phyloP scores from a whole-genome alignment of 2,797 vertebrate genomes.

The Xyrichtys novacula region DNA sequence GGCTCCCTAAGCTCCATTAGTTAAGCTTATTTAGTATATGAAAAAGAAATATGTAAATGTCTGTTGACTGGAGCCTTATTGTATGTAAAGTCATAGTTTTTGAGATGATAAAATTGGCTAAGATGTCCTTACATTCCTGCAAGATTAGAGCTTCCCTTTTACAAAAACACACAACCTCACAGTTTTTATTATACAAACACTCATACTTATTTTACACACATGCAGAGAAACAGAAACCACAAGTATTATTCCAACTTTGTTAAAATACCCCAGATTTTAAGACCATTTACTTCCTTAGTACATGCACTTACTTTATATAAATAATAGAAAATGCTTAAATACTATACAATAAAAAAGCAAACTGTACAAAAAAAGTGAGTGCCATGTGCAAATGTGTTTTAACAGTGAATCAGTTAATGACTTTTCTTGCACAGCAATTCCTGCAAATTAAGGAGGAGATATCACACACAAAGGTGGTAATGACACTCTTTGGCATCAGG shows the following conservation, averaged over 20 bases:
- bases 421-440: constrained; percentile 39
- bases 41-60: constrained; percentile 21
- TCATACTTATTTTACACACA: constrained; percentile 57
- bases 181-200: constrained; percentile 56
- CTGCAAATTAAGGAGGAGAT: constrained; percentile 36
- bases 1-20: constrained; percentile 28
- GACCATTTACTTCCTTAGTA: constrained; percentile 70
- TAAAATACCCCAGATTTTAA: constrained; percentile 66
- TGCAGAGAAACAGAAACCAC: constrained; percentile 63
- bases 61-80: constrained; percentile 34
- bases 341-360: constrained; percentile 79
- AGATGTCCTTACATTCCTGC: constrained; percentile 40
- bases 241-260: constrained; percentile 66
- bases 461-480: constrained; percentile 47
- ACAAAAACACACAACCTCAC: constrained; percentile 61
- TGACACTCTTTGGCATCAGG: constrained; percentile 83
- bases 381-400: constrained; percentile 75
- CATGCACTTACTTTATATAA: constrained; percentile 83
- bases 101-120: constrained; percentile 34
- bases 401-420: constrained; percentile 58
- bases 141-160: constrained; percentile 46
- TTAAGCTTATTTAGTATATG: constrained; percentile 42
- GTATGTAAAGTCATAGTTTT: constrained; percentile 28
- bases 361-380: constrained; percentile 73
- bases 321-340: constrained; percentile 77